Percentiles rank a stretch among this genome's conserved stretches.
phyloP scores from a whole-genome alignment of 2,113 vertebrate genomes.

The Pleuronectes platessa region DNA sequence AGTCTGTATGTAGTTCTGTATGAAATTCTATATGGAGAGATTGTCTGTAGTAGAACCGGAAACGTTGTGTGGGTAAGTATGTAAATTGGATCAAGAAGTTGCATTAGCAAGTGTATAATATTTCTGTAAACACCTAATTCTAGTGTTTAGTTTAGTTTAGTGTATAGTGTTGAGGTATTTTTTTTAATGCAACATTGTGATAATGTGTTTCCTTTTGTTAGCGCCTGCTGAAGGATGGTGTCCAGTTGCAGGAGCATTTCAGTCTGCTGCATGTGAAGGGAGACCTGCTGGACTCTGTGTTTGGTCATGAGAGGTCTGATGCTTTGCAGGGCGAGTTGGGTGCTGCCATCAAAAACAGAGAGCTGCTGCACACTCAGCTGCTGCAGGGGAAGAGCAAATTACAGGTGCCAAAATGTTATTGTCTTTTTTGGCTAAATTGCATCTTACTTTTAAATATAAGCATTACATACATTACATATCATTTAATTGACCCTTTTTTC shows the following conservation, averaged over 20 bases:
- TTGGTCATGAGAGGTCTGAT: conserved; percentile 82
- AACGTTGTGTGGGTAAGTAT: too few species aligned
- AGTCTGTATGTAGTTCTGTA: too few species aligned
- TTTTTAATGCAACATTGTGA: not conserved
- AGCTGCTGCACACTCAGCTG: conserved; percentile 86
- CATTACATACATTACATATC: too few species aligned
- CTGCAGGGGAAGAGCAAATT: conserved; percentile 86
- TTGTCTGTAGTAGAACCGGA: too few species aligned
- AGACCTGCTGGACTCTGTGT: conserved; percentile 84
- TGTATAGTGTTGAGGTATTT: too few species aligned
- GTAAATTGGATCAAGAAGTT: too few species aligned
- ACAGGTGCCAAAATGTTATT: conserved; percentile 75
- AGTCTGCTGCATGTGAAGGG: conserved; percentile 82
- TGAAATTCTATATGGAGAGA: too few species aligned
- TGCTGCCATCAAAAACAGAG: conserved; percentile 81
- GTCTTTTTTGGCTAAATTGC: not conserved
- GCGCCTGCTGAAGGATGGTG: conserved; percentile 83
- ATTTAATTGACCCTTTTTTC: not conserved
- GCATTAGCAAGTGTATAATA: too few species aligned
- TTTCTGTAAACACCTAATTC: too few species aligned
- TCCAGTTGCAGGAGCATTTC: conserved; percentile 86
- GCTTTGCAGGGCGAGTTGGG: conserved; percentile 81
- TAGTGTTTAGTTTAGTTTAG: too few species aligned
- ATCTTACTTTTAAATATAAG: not conserved
- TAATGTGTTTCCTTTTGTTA: conserved; percentile 29